Conservation (phyloP, 2,888 invertebrate genomes). For the Sthenelais limicola region DNA sequence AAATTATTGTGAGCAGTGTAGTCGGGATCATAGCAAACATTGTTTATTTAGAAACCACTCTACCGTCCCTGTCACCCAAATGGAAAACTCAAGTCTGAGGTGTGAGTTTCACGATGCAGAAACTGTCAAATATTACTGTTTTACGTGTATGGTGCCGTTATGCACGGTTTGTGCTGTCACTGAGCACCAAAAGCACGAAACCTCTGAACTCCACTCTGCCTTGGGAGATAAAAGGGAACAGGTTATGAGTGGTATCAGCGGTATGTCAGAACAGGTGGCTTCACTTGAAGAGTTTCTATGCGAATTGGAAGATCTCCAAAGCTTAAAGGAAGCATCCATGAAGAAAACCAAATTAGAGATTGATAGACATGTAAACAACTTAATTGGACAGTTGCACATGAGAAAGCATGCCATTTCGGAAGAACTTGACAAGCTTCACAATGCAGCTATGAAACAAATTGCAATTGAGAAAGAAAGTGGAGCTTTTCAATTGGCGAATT, state of each 20-base stretch:
- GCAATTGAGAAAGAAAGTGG: slow-evolving; percentile 48
- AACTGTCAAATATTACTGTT: slow-evolving; percentile 50
- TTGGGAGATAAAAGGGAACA: slow-evolving; percentile 48
- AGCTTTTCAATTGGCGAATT: slow-evolving; percentile 49
- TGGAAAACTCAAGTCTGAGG: slow-evolving; percentile 46
- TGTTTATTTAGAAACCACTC: slow-evolving; percentile 50
- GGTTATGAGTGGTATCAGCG: slow-evolving; percentile 41
- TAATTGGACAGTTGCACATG: slow-evolving; percentile 47
- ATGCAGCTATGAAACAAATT: slow-evolving; percentile 44
- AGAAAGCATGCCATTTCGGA: slow-evolving; percentile 47
- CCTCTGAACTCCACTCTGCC: slow-evolving; percentile 45
- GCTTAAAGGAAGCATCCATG: slow-evolving; percentile 47
- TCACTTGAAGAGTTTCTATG: slow-evolving; percentile 46
- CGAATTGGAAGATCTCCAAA: slow-evolving; percentile 49
- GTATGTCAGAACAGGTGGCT: slow-evolving; percentile 49
- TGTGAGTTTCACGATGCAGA: slow-evolving; percentile 51
- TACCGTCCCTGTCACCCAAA: slow-evolving; percentile 45
- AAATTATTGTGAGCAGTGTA: slow-evolving; percentile 51
- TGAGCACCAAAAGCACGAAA: slow-evolving; percentile 49
- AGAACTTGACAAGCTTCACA: slow-evolving; percentile 47
- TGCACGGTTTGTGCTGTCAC: slow-evolving; percentile 52
- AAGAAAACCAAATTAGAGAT: slow-evolving; percentile 51
- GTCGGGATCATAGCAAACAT: slow-evolving; percentile 48
- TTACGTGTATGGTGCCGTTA: slow-evolving; percentile 48
- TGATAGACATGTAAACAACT: slow-evolving; percentile 46